Evolutionary conservation across 2,797 vertebrate genomes (phyloP), one percentile per base, ranked within the genome.

Genomic region (Melopsittacus undulatus): DNA sequence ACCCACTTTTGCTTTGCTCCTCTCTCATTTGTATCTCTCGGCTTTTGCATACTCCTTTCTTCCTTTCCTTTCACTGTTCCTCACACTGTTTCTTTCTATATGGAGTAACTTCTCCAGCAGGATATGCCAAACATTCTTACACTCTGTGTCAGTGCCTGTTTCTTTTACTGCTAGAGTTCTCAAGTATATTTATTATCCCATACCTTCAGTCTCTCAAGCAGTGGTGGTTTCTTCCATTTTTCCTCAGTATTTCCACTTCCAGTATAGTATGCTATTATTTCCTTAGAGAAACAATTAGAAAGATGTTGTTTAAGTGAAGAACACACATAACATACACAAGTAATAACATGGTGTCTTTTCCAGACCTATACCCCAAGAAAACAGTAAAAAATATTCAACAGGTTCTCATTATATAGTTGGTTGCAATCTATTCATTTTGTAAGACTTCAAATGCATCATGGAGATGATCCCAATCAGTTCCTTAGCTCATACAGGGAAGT

Each of bases 201-300:
- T 97, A 99, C 99, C 99, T 99, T 99, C 61, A 99, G 96, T 87
- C 98, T 98, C 73, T 99, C 98, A 69, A 99, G 97, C 78, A 98
- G 92, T 61, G 93, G 90, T 49, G 99, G 99, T 9, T 98, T 98
- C 92, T 97, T 97, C 99, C 99, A 99, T 93, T 98, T 98, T 74
- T 98, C 97, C n/a, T 97, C 95, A 43, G 98, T 98, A 76, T 98
- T 97, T 91, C 97, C 92, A 40, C 95, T 82, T 96, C 96, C 98
- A 83, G 87, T 62, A 94, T 98, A 99, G 95, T 98, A 99, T 48
- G 98, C 97, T 64, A 97, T 75, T 81, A 99, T 97, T 95, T 99
- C 98, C 99, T 99, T 97, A 86, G 95, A 94, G 64, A 92, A 89
- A 87, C 11, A 89, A 92, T 83, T 38, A 64, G 92, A 69, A 91